A percentile compares a stretch with the other conserved stretches of the same genome.
phyloP scores from a whole-genome alignment of 2,888 invertebrate species.

The Andrena marginata region DNA sequence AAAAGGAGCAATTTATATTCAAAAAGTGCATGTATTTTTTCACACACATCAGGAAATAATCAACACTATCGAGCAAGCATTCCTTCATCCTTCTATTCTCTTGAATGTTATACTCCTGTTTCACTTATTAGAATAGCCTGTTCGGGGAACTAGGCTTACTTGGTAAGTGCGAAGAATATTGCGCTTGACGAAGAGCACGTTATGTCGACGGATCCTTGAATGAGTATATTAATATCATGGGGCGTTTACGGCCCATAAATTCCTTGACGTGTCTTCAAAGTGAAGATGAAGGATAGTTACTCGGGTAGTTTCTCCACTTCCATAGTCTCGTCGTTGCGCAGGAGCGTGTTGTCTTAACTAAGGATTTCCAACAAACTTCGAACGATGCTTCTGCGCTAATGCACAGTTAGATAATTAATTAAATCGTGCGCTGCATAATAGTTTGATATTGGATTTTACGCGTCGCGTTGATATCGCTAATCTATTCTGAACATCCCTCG shows the following conservation, averaged over 20 bases:
- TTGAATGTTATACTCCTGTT: neutral
- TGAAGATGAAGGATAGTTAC: constrained; percentile 58
- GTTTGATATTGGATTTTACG: too few species aligned
- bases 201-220: constrained; percentile 37
- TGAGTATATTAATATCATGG: constrained; percentile 52
- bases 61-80: too few species aligned
- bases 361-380: constrained; percentile 45
- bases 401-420: constrained; percentile 42
- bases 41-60: too few species aligned
- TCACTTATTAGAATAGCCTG: neutral
- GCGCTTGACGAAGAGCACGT: neutral
- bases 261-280: constrained; percentile 32
- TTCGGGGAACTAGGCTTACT: neutral
- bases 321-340: constrained; percentile 14
- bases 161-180: constrained; percentile 7
- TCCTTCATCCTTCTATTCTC: neutral
- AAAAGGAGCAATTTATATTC: too few species aligned
- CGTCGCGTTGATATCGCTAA: too few species aligned
- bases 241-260: constrained; percentile 58
- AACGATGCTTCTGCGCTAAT: constrained; percentile 23
- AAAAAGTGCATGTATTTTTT: too few species aligned
- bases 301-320: constrained; percentile 38
- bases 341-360: constrained; percentile 28
- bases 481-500: too few species aligned
- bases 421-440: constrained; percentile 11